A percentile compares a stretch with the other conserved stretches of the same genome.
These are phyloP conservation scores for Willowsia nigromaculata DNA, from an alignment of 2,888 invertebrate genomes.

Conservation along the genomic window DNA sequence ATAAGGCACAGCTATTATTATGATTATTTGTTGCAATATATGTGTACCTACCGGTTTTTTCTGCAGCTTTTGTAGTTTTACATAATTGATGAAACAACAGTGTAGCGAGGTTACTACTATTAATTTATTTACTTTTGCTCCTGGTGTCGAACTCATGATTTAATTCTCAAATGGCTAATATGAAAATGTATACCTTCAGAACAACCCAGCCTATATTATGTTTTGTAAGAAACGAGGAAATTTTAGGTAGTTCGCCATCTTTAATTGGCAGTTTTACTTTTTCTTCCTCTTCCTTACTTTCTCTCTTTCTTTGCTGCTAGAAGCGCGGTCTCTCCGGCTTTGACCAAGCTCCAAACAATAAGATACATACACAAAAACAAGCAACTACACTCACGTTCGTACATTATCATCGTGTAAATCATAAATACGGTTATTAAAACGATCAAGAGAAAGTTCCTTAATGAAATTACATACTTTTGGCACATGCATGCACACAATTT, in stretches of 20 bases:
- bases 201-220: neutral
- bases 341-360: neutral
- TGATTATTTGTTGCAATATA: neutral
- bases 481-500: conserved; percentile 41
- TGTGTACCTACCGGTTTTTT: neutral
- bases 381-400: neutral
- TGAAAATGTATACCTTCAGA: neutral
- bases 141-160: neutral
- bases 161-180: neutral
- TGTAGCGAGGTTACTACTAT: neutral
- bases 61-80: neutral
- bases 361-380: neutral
- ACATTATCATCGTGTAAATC: conserved; percentile 36
- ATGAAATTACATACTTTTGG: conserved; percentile 49
- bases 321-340: neutral
- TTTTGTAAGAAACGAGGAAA: neutral
- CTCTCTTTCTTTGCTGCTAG: too few relatives aligned
- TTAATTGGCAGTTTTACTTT: conserved; percentile 33
- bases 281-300: neutral
- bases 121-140: neutral
- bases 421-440: conserved; percentile 52
- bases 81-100: neutral
- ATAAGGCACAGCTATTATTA: neutral
- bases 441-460: conserved; percentile 45
- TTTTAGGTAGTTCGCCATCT: neutral